phyloP scores from a whole-genome alignment of 1,140 invertebrate species.

The Heliconius melpomene region DNA sequence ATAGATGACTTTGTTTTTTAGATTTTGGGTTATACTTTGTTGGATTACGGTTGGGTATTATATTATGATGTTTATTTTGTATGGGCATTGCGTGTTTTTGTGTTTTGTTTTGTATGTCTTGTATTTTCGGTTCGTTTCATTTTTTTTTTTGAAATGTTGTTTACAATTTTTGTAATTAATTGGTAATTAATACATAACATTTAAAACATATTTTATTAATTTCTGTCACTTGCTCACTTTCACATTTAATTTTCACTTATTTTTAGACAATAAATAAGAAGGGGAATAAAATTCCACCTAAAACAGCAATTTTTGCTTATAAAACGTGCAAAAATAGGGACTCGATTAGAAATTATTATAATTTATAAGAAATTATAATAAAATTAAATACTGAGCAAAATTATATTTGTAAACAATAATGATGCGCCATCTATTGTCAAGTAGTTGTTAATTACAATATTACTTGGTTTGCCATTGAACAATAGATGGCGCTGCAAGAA shows the following conservation, averaged over 20 bases:
- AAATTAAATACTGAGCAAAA: not conserved
- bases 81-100: not conserved
- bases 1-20: conserved; percentile 21
- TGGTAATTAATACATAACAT: no score
- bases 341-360: no score
- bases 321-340: no score
- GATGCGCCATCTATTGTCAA: not conserved
- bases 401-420: not conserved
- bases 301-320: no score
- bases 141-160: not conserved
- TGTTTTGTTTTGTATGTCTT: not conserved
- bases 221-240: no score
- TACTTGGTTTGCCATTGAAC: not conserved
- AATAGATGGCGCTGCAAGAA: not conserved
- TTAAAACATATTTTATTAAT: no score
- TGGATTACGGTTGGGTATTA: conserved; percentile 3
- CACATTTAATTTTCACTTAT: no score
- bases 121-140: not conserved
- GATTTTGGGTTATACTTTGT: conserved; percentile 8
- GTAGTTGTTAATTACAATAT: not conserved
- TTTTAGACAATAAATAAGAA: no score
- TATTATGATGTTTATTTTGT: conserved; percentile 3
- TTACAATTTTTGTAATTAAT: no score
- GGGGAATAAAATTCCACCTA: no score
- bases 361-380: no score